A percentile compares a stretch with the other conserved stretches of the same genome.
Conservation (phyloP, 2,888 invertebrate genomes). For the Ophraella communa region DNA sequence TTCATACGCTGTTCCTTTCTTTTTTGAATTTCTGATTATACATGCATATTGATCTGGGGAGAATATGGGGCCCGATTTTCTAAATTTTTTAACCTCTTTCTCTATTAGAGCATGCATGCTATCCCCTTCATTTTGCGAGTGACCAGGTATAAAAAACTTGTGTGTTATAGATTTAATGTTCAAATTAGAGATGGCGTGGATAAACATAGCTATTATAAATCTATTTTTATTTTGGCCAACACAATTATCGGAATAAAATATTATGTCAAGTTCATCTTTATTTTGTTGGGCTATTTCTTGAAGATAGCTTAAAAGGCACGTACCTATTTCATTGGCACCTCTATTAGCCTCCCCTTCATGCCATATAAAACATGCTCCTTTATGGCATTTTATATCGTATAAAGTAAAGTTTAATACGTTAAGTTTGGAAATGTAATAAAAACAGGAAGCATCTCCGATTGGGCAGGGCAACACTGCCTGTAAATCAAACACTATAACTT, state of each 20-base stretch:
- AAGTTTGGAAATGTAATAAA: no score
- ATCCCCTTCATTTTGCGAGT: neutral
- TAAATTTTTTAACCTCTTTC: neutral
- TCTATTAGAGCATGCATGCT: neutral
- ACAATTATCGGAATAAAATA: neutral
- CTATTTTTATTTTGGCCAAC: neutral
- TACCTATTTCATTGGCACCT: no score
- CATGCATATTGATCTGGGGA: neutral
- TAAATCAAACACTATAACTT: neutral
- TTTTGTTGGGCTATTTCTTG: neutral
- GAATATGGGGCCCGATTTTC: neutral
- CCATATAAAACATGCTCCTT: no score
- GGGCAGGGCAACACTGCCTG: neutral
- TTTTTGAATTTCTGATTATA: neutral
- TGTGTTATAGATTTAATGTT: neutral
- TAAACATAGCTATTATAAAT: neutral
- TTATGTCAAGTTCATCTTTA: neutral
- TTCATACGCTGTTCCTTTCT: neutral
- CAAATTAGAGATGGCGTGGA: neutral
- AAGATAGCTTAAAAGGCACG: no score
- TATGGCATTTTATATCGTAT: no score
- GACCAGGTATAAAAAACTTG: neutral
- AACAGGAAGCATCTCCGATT: neutral
- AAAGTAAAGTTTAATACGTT: no score
- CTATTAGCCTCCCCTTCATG: no score